A percentile compares a stretch with the other conserved stretches of the same genome.
phyloP scores from a whole-genome alignment of 2,888 invertebrate genomes.

The Drosophila bunnanda region DNA sequence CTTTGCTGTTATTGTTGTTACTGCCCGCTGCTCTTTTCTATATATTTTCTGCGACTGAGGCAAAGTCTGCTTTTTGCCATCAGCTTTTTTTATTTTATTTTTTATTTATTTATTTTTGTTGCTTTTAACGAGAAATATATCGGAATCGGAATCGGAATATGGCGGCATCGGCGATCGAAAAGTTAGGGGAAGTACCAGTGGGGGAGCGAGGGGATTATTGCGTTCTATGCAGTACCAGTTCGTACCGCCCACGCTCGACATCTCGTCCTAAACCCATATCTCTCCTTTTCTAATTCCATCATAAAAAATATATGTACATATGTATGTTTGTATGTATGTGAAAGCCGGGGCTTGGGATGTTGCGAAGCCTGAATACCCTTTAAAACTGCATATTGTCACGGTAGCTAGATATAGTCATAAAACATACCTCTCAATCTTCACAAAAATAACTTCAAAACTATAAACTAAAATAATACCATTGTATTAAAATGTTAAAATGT shows the following conservation, averaged over 20 bases:
- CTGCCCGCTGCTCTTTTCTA: constrained; percentile 31
- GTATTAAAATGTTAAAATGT: too few relatives aligned
- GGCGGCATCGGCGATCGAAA: constrained; percentile 20
- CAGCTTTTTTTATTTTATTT: constrained; percentile 36
- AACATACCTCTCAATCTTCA: too few relatives aligned
- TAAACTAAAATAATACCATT: too few relatives aligned
- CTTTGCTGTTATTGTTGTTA: constrained; percentile 7
- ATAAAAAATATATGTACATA: constrained; percentile 4
- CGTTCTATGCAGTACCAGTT: constrained; percentile 59
- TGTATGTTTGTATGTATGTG: too few relatives aligned
- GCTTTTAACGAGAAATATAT: constrained; percentile 23
- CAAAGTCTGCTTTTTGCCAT: constrained; percentile 39
- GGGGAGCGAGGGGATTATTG: constrained; percentile 35
- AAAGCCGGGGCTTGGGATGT: neutral
- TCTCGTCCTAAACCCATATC: constrained; percentile 1
- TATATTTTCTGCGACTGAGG: constrained; percentile 35
- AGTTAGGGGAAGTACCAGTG: constrained; percentile 9
- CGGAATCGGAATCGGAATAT: constrained; percentile 14
- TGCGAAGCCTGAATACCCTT: constrained; percentile 21
- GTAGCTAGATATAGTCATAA: neutral
- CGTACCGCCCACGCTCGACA: constrained; percentile 20
- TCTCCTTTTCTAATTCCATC: constrained; percentile 20
- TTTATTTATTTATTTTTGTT: neutral
- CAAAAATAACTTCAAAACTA: too few relatives aligned
- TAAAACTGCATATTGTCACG: neutral